These are phyloP conservation scores for Netelia melanura DNA, from an alignment of 2,888 invertebrate genomes.

Conservation along the genomic window DNA sequence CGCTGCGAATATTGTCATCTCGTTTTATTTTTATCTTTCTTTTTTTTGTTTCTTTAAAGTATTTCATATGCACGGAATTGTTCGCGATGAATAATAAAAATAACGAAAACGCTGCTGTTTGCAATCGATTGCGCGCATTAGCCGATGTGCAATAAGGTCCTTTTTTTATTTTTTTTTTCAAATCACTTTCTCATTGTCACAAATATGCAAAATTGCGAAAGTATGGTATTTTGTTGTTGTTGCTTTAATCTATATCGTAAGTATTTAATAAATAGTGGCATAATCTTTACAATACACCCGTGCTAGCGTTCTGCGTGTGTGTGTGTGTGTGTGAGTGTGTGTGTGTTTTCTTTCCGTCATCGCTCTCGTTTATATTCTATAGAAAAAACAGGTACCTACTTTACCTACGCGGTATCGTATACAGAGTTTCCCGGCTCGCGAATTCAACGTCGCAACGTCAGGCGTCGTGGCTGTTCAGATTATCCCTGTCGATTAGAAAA, in stretches of 20 bases:
- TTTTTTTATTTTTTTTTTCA: slow-evolving; percentile 25
- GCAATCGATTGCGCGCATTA: slow-evolving; percentile 51
- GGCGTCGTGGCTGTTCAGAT: slow-evolving; percentile 80
- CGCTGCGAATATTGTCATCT: slow-evolving; percentile 62
- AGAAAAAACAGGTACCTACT: slow-evolving; percentile 84
- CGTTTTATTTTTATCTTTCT: slow-evolving; percentile 14
- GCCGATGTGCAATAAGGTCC: slow-evolving; percentile 15
- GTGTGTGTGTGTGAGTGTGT: neutral
- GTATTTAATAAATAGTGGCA: slow-evolving; percentile 79
- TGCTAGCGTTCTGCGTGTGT: slow-evolving; percentile 63
- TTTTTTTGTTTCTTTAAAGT: neutral
- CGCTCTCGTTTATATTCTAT: slow-evolving; percentile 66
- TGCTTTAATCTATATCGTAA: slow-evolving; percentile 24
- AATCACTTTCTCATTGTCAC: slow-evolving; percentile 29
- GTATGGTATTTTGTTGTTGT: slow-evolving; percentile 27
- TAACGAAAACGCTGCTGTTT: slow-evolving; percentile 35
- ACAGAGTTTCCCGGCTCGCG: slow-evolving; percentile 82
- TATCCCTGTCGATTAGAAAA: slow-evolving; percentile 80
- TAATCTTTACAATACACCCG: slow-evolving; percentile 75
- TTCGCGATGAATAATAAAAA: slow-evolving; percentile 20
- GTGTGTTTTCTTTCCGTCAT: slow-evolving; percentile 27
- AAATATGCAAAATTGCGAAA: slow-evolving; percentile 34
- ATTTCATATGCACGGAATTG: slow-evolving; percentile 23
- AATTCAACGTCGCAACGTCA: slow-evolving; percentile 82
- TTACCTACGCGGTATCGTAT: slow-evolving; percentile 85